phyloP scores from a whole-genome alignment of 2,113 vertebrate genomes.

The Hyperopisus bebe region DNA sequence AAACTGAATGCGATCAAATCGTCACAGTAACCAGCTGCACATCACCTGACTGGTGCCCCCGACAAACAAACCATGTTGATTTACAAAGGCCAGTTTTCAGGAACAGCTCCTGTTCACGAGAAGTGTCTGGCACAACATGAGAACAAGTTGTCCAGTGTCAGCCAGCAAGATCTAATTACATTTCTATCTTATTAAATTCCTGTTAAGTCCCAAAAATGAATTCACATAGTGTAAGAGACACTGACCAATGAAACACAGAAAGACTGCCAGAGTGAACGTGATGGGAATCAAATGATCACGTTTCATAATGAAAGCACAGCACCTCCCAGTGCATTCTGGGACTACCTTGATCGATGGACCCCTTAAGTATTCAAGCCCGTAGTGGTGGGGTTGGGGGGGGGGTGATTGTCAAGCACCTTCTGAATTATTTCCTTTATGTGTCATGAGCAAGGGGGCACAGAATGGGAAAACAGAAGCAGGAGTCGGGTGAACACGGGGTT shows the following conservation, averaged over 20 bases:
- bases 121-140: neutral
- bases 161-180: neutral
- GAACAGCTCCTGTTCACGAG: neutral
- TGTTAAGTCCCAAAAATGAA: neutral
- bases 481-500: too few relatives aligned
- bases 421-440: neutral
- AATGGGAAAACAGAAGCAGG: too few relatives aligned
- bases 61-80: neutral
- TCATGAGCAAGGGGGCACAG: too few relatives aligned
- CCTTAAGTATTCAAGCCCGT: neutral
- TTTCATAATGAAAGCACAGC: neutral
- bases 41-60: neutral
- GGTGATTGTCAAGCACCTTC: neutral
- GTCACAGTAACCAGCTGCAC: neutral
- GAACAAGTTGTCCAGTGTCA: neutral
- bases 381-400: neutral
- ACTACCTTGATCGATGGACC: neutral
- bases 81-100: neutral
- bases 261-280: neutral
- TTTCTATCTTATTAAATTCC: neutral
- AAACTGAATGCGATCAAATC: neutral
- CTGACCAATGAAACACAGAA: neutral
- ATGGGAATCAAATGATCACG: neutral
- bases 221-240: neutral
- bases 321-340: neutral